These are phyloP conservation scores for Platichthys stellatus DNA, from an alignment of 2,113 vertebrate species.

Conservation along the genomic window DNA sequence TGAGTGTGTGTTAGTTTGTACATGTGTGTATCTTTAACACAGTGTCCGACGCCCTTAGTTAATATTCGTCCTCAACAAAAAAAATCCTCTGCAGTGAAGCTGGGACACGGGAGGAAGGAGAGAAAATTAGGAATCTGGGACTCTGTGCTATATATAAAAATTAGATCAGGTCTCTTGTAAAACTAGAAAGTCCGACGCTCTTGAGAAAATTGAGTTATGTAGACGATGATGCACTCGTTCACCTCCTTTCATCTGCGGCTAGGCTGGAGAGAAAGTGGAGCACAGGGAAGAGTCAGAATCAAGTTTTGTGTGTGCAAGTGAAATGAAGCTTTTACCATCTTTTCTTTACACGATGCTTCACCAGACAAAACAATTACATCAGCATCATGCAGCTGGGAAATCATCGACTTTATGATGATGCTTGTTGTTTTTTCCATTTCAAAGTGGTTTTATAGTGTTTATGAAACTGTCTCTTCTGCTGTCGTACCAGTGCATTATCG, in stretches of 20 bases:
- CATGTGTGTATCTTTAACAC: constrained; percentile 5
- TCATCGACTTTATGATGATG: constrained; percentile 4
- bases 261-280: constrained; percentile 2
- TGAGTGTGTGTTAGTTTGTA: background rate
- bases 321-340: constrained; percentile 6
- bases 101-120: constrained; percentile 40
- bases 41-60: constrained; percentile 8
- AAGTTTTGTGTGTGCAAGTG: background rate
- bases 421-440: constrained; percentile 10
- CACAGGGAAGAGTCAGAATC: background rate
- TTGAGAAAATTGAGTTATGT: constrained; percentile 52
- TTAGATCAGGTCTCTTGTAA: constrained; percentile 73
- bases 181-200: constrained; percentile 45
- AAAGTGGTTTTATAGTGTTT: constrained; percentile 16
- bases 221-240: constrained; percentile 54
- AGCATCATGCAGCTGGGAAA: background rate
- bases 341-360: background rate
- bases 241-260: constrained; percentile 29
- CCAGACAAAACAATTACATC: background rate
- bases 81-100: constrained; percentile 40
- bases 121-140: constrained; percentile 69
- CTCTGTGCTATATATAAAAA: constrained; percentile 77
- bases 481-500: constrained; percentile 19
- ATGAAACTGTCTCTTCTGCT: constrained; percentile 6
- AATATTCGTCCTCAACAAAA: constrained; percentile 16